Percentiles rank a stretch among this genome's conserved stretches.
phyloP scores from a whole-genome alignment of 2,888 invertebrate genomes.

The Hemistola chrysoprasaria region DNA sequence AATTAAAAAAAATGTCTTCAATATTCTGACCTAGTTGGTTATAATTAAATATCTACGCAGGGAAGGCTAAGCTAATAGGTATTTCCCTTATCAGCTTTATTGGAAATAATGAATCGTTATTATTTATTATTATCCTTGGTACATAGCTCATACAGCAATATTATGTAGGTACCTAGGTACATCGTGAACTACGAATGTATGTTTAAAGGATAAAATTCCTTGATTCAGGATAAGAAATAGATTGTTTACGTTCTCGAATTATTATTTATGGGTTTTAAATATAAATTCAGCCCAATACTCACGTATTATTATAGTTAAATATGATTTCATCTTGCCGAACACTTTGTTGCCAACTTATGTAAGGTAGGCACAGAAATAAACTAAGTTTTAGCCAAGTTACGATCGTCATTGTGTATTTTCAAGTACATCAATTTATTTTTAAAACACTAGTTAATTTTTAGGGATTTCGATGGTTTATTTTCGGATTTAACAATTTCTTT shows the following conservation, averaged over 20 bases:
- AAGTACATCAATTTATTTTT: background rate
- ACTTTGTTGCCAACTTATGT: slow-evolving; percentile 39
- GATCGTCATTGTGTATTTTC: slow-evolving; percentile 36
- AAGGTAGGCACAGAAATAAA: slow-evolving; percentile 41
- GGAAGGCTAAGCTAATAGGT: too few species aligned
- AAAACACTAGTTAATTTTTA: background rate
- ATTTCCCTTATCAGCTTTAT: too few species aligned
- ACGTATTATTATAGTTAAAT: slow-evolving; percentile 75
- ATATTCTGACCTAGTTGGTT: too few species aligned
- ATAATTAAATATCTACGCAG: too few species aligned
- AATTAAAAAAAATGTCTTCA: too few species aligned
- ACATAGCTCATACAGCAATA: too few species aligned
- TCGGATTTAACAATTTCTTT: background rate
- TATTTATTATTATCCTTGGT: too few species aligned
- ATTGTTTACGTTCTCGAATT: background rate
- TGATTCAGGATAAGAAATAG: background rate
- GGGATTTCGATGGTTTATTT: background rate
- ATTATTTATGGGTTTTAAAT: background rate
- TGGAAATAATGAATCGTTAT: too few species aligned
- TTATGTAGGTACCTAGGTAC: too few species aligned
- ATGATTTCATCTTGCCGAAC: slow-evolving; percentile 52
- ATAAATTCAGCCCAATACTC: slow-evolving; percentile 39
- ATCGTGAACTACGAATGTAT: too few species aligned
- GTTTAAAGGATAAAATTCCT: too few species aligned
- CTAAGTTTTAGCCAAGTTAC: slow-evolving; percentile 37